Evolutionary conservation across 1,140 invertebrate genomes (phyloP), one percentile per base, ranked within the genome.

Genomic region (Asbolus verrucosus): DNA sequence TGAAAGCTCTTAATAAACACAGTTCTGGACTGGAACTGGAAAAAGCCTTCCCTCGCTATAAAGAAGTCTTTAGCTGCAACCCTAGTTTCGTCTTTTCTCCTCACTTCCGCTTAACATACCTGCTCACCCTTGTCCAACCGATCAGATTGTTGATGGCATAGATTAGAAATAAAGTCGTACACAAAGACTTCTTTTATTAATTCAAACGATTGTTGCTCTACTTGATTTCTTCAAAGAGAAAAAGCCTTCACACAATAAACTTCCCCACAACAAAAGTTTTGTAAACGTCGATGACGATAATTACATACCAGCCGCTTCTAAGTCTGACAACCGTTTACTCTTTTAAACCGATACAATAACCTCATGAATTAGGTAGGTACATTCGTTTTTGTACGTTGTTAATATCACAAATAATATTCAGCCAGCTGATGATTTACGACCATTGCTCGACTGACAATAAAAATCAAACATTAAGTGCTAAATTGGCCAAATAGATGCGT

Each of bases 181-280:
- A 54, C 46, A 54, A 54, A 54, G 46, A n/a, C n/a, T 21, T 54
- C 46, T 27, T 54, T 54, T 54, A 54, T 54, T 54, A 54, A 54
- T 54, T 54, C 46, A 54, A 21, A 54, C 46, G 46, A 54, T 54
- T 54, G 46, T 54, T 54, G 46, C 46, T 54, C 46, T 54, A 54
- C 46, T 54, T 54, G 46, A 54, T 54, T 54, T 14, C 46, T 27
- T 54, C 21, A 54, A 54, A 54, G 21, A 54, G 46, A 54, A 54
- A 54, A 54, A 54, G 18, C 46, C 14, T 54, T 54, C 46, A 27
- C 46, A 54, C 46, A 54, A 54, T 54, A 54, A 54, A 54, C 46
- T 24, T 54, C 46, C 46, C 46, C 46, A 54, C 46, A 54, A 54
- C 46, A 54, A 54, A 54, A 14, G 46, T 24, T 4, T 2, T 13